Percentiles rank a stretch among this genome's conserved stretches.
These are phyloP conservation scores for Phrynocephalus vlangalii DNA, from an alignment of 2,797 vertebrate species.

Conservation along the genomic window DNA sequence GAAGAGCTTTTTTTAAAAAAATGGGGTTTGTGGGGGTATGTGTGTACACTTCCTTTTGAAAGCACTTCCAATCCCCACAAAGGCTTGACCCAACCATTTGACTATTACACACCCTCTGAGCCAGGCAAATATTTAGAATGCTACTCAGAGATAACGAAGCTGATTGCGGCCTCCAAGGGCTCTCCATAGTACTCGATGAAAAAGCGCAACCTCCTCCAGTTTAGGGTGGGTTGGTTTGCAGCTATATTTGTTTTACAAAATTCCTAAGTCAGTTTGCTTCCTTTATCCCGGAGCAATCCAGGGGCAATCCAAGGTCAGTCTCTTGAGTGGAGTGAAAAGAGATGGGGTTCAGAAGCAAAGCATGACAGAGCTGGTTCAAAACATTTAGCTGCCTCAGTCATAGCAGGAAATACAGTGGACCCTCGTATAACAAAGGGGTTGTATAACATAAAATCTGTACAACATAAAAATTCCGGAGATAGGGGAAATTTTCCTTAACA, in stretches of 20 bases:
- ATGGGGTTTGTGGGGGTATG: neutral
- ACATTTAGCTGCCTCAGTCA: neutral
- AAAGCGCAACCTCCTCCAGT: neutral
- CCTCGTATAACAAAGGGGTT: too few relatives aligned
- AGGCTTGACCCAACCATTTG: neutral
- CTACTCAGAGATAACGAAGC: slow-evolving; percentile 25
- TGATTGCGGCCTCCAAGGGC: neutral
- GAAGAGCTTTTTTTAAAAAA: neutral
- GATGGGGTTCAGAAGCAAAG: neutral
- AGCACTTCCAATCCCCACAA: neutral
- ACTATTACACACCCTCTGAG: slow-evolving; percentile 3
- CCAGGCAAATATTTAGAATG: slow-evolving; percentile 37
- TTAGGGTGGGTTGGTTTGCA: neutral
- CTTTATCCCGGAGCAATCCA: neutral
- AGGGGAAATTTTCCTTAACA: too few relatives aligned
- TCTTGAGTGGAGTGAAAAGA: neutral
- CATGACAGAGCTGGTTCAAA: neutral
- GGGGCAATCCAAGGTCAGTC: too few relatives aligned
- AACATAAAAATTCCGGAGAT: too few relatives aligned
- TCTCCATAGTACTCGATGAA: neutral
- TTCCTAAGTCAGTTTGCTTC: slow-evolving; percentile 10
- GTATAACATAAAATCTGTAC: too few relatives aligned
- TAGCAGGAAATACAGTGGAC: neutral
- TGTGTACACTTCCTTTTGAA: neutral
- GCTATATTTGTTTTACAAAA: neutral